Evolutionary conservation across 2,888 invertebrate species (phyloP), one percentile per base, ranked within the genome.

Genomic region (Drosophila helvetica): DNA sequence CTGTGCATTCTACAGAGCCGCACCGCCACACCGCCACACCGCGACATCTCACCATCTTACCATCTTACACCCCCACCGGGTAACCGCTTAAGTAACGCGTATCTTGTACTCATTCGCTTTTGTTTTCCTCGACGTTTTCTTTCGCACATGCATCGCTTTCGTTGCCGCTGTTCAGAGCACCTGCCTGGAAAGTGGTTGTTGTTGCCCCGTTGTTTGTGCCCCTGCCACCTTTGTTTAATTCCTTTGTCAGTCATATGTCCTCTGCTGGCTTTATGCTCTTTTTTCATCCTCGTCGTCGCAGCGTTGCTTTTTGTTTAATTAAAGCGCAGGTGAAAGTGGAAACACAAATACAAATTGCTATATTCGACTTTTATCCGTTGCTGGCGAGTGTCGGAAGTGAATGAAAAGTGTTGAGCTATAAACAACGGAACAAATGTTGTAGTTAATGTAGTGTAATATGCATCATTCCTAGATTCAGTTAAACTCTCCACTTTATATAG

Each of bases 111-210:
- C 50, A 30, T 56, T 65, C 66, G 50, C 42, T 22, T 38, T 65
- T 67, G 60, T 62, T 55, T 63, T 64, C 60, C 63, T 38, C 58
- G 55, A 52, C 50, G 52, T 47, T 45, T 48, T 48, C 50, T 68
- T 63, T 62, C 65, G 60, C 60, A 48, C 57, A 62, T 57, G 73
- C 67, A 80, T 73, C 73, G 54, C 57, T 50, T 46, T 64, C 54
- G 43, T 54, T 70, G 38, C 68, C 65, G 68, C 64, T 67, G 65
- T 60, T 61, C 61, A 61, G 60, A 79, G 48, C 86, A 85, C 82
- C 83, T 87, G 74, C 70, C 68, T 51, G 56, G 72, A 69, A 76
- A 88, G 86, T 86, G 80, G 78, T 68, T 58, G 66, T 53, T 62
- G 72, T 69, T 62, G 53, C 57, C 51, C 22, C 47, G 52, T 62